Base-by-base conservation (phyloP, 2,888 invertebrate genomes). In the Orchestes rusci region DNA sequence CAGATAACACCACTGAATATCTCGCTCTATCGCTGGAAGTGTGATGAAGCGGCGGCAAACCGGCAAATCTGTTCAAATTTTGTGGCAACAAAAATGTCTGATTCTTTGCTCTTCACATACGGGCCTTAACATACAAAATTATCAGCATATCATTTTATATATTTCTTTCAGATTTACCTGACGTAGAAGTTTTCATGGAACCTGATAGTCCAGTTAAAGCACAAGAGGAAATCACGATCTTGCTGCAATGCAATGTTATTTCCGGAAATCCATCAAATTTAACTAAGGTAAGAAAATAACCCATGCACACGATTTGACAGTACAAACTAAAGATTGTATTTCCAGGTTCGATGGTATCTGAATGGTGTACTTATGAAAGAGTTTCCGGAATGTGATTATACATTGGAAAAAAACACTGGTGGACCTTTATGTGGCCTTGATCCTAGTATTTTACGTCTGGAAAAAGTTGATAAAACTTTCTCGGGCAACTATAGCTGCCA, bases 401-500 rank as follows among this genome's bases (percentile, higher is more conserved):
- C 72, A 43, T 60, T 60, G 30, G 59, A 59, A 44, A 61, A 63
- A 36, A 65, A 62, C 31, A 59, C 56, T 39, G 75, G 75, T 17
- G 72, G 74, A 16, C 72, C 83, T 10, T 81, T 89, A 61, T 89
- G 90, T 64, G 85, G 86, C 66, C 81, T 90, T 58, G 89, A 91
- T 64, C 90, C 90, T 0, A 88, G 85, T 54, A 84, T 88, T 71
- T 72, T 93, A 59, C 73, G 89, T 20, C 75, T 93, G 18, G 85
- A 89, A 58, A 82, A 83, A 54, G 88, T 93, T n/a, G 84, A 82
- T 3, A 81, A 90, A 63, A 82, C 82, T 43, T 92, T 93, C 68
- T 88, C 92, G 59, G 94, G 93, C 17, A 93, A 93, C 70, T 95
- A 93, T 70, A 88, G 92, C 1, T 95, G 95, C 65, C 82, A 84